Conservation (phyloP, 2,888 invertebrate genomes). For the Mythimna loreyi region DNA sequence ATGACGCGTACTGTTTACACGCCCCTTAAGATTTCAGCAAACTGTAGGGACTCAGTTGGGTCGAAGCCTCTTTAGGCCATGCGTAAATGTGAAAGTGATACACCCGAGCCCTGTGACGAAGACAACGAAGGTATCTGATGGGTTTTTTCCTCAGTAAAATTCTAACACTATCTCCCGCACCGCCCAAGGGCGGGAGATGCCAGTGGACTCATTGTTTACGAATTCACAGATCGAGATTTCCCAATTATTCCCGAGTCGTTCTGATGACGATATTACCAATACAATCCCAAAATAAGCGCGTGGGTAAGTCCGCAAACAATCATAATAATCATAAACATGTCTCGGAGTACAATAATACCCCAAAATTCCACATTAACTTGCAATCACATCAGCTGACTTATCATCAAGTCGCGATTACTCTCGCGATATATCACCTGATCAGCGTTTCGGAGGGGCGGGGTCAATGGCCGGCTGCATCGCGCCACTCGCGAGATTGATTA, state of each 20-base stretch:
- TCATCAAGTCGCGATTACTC: constrained; percentile 32
- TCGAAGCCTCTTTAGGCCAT: no score
- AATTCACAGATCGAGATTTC: background rate
- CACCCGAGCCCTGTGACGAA: no score
- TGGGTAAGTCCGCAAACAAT: constrained; percentile 10
- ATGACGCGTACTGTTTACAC: no score
- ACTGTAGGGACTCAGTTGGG: no score
- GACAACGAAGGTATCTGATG: no score
- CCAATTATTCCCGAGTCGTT: background rate
- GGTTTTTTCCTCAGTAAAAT: no score
- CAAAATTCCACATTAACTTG: constrained; percentile 7
- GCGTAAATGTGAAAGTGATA: no score
- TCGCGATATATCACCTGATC: constrained; percentile 52
- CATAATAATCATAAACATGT: background rate
- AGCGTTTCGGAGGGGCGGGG: constrained; percentile 46
- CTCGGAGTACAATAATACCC: background rate
- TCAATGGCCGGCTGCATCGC: constrained; percentile 60
- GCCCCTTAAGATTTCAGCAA: no score
- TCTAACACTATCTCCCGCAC: no score
- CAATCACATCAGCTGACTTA: constrained; percentile 16
- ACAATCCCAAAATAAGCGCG: background rate
- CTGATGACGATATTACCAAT: no score
- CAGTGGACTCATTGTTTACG: background rate
- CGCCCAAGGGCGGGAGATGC: no score
- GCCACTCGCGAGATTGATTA: constrained; percentile 63